Evolutionary conservation across 2,113 vertebrate genomes (phyloP), one percentile per base, ranked within the genome.

Genomic region (Sinocyclocheilus grahami): DNA sequence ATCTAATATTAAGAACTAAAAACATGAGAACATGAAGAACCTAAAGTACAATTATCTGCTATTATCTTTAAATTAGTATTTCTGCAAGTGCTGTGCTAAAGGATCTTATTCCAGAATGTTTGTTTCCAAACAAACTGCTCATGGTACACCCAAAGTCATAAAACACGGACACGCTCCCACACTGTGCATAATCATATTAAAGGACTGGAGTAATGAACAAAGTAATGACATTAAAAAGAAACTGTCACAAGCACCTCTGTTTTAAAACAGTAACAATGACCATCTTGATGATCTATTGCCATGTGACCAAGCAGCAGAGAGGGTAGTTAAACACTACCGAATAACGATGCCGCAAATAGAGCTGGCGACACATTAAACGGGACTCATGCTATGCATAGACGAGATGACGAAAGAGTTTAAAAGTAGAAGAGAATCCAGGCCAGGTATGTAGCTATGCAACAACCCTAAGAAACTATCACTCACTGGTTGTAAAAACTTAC

Each of bases 341-440:
- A 83, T 78, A 79, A 58, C 86, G 30, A 67, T n/a, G 18, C 87
- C 37, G 60, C 53, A 92, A 92, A 93, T 89, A 93, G 89, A 89
- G 27, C 7, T n/a, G n/a, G 27, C 63, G 20, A 87, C 81, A 87
- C 22, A 37, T 76, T 82, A 87, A 75, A 67, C 4, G 16, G 20
- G 87, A 83, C 75, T 80, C 53, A 18, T 72, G 82, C 33, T 30
- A 27, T 60, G 62, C 74, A 51, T 86, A 72, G 83, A 51, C 9
- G 2, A 62, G 79, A 76, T 37, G 55, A 48, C 27, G 63, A 78
- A 14, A 82, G 46, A 0, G 63, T 87, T 87, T 83, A 89, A 87
- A 86, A 53, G 46, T 37, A 62, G 86, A 87, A 72, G 71, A 88
- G 65, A 90, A 88, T 88, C 63, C 67, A 86, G 69, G 77, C 6